Evolutionary conservation across 2,888 invertebrate genomes (phyloP), one percentile per base, ranked within the genome.

Genomic region (Drosophila vallismaia): DNA sequence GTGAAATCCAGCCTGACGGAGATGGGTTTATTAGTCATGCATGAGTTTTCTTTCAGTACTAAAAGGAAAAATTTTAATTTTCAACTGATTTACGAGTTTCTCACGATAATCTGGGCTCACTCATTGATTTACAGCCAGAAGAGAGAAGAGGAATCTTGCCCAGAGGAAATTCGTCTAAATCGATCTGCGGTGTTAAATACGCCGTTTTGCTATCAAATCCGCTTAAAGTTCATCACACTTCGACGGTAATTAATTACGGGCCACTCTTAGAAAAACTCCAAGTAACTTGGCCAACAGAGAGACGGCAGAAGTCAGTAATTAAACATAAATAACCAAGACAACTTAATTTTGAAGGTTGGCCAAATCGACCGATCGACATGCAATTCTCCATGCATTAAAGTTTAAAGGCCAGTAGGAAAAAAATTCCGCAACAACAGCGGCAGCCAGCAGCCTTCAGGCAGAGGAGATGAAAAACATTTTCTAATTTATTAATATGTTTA

Each of bases 401-500:
- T 76, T 88, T 79, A 84, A 86, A 88, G 84, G 76, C 78, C 88
- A 82, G 52, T 8, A 46, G 33, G n/a, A 26, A 66, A 56, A 68
- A 69, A 59, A 51, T 31, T 10, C n/a, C 10, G 40, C 36, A 36
- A 24, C n/a, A 12, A 33, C 56, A 10, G 33, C 10, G 5, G n/a
- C 29, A 26, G 55, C 14, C 5, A 28, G 24, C 48, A 14, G 31
- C 10, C 14, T 1, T 14, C 14, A 14, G 8, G 29, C 26, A 7
- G 12, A 12, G 14, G 58, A 26, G 45, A 53, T 51, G 57, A 56
- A 80, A 86, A 77, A 84, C 77, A 77, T 88, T 88, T 85, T 86
- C 86, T 88, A 86, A 86, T 88, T 84, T 85, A 85, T 85, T 85
- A 85, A 88, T 86, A 85, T 88, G 88, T 88, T 84, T 48, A 49